Percentiles rank a stretch among this genome's conserved stretches.
Evolutionary conservation across 2,113 vertebrate genomes (phyloP).

Genomic region (Benitochromis conjunctus): DNA sequence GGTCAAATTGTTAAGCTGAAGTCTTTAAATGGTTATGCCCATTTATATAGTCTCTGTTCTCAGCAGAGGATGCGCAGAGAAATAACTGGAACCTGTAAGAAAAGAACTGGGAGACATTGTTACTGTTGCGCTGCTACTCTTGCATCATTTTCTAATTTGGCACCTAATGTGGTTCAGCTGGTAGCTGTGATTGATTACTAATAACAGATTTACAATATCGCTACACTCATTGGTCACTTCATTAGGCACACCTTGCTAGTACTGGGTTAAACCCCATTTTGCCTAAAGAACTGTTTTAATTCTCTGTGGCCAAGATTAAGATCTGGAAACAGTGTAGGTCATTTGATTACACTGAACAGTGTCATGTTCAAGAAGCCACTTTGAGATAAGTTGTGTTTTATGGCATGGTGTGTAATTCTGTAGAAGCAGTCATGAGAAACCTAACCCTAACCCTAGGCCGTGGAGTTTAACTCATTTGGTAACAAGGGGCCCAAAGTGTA

Average conservation of each 20-base stretch:
- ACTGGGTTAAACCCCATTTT: background rate
- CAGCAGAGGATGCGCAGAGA: background rate
- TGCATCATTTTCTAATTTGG: background rate
- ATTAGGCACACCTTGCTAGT: background rate
- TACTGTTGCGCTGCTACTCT: background rate
- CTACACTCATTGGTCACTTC: background rate
- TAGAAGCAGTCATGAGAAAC: too few species aligned
- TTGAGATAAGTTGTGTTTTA: background rate
- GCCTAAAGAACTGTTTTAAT: background rate
- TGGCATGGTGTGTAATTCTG: too few species aligned
- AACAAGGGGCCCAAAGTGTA: too few species aligned
- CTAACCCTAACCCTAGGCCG: too few species aligned
- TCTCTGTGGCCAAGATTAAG: background rate
- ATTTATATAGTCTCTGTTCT: background rate
- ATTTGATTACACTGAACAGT: background rate
- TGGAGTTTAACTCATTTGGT: too few species aligned
- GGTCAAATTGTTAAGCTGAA: too few species aligned
- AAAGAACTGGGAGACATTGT: background rate
- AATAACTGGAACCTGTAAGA: background rate
- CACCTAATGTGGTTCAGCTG: background rate
- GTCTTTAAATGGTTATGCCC: background rate
- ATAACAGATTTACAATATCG: background rate
- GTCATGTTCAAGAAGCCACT: background rate
- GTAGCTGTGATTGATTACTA: background rate
- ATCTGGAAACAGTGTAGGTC: background rate